Evolutionary conservation across 2,113 vertebrate species (phyloP).

Genomic region (Podarcis cretensis): DNA sequence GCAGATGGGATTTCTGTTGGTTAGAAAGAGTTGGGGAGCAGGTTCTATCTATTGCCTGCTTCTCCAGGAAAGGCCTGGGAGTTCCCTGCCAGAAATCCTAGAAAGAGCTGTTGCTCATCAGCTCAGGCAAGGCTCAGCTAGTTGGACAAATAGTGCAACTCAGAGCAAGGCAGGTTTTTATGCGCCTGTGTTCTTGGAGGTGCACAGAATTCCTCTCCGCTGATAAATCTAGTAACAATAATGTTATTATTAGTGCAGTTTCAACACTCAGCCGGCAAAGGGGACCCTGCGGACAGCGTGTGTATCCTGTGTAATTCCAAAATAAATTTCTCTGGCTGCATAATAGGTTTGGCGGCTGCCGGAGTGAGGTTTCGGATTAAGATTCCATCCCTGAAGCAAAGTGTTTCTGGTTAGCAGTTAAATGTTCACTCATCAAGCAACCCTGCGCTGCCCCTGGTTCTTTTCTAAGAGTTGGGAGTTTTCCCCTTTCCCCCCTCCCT

Average conservation of each 20-base stretch:
- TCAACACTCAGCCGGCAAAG: neutral
- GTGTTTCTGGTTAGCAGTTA: conserved; percentile 27
- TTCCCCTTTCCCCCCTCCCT: neutral
- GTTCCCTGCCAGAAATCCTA: no score
- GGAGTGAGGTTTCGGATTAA: conserved; percentile 5
- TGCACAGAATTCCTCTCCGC: neutral
- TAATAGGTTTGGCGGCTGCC: conserved; percentile 14
- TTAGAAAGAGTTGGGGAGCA: no score
- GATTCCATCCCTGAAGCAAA: conserved; percentile 28
- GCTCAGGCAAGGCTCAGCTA: neutral
- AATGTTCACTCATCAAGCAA: conserved; percentile 5
- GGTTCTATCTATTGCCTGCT: no score
- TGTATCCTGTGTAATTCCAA: neutral
- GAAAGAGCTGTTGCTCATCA: neutral
- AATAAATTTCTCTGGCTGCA: conserved; percentile 3
- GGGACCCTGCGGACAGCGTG: rapidly evolving
- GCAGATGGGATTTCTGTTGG: neutral
- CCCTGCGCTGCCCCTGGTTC: conserved; percentile 20
- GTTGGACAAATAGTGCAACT: neutral
- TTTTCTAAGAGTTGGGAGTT: conserved; percentile 18
- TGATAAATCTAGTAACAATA: conserved; percentile 6
- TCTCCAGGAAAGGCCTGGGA: no score
- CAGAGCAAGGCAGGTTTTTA: no score
- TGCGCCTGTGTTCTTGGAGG: neutral
- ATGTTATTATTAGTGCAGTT: conserved; percentile 10